Base-by-base conservation (phyloP, 23 tunicate species). In the Ciona savignyi region DNA sequence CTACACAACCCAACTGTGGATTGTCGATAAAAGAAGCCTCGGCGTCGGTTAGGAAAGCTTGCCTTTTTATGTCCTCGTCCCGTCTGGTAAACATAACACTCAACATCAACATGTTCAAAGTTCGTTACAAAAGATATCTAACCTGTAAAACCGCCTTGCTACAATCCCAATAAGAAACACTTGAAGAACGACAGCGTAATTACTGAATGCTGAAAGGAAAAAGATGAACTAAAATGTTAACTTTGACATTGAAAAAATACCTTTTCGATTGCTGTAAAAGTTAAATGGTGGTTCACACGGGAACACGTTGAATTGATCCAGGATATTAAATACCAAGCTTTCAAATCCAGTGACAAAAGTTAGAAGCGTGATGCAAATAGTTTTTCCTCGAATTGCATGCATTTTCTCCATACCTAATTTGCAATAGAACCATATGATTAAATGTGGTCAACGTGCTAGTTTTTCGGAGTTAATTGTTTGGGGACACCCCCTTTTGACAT, bases 101-200 rank as follows among this genome's bases (percentile, higher is more conserved):
- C n/a, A n/a, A n/a, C n/a, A n/a, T n/a, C n/a, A n/a, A n/a, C n/a
- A n/a, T n/a, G n/a, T n/a, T n/a, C n/a, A n/a, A n/a, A n/a, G n/a
- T n/a, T n/a, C n/a, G n/a, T n/a, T n/a, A n/a, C n/a, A n/a, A n/a
- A n/a, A 42, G 1, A 0, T 9, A 30, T 29, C 79, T 65, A 34
- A 90, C 97, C 97, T 91, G 83, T 80, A 91, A 70, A 62, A 85
- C 22, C 70, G 24, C 32, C 97, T 56, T 27, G 84, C 84, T n/a
- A 72, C 62, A 19, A 84, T 25, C 6, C 80, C 86, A 23, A 85
- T 60, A 32, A 91, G 76, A 66, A 91, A 91, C 25, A 67, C 62
- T 80, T 91, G 97, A 19, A 79, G 60, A n/a, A 91, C 79, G 30
- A 85, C 86, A 21, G 86, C 80, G 79, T 84, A 91, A 77, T 91